Percentiles rank a stretch among this genome's conserved stretches.
phyloP scores from a whole-genome alignment of 2,888 invertebrate species.

The Geotrupes spiniger region DNA sequence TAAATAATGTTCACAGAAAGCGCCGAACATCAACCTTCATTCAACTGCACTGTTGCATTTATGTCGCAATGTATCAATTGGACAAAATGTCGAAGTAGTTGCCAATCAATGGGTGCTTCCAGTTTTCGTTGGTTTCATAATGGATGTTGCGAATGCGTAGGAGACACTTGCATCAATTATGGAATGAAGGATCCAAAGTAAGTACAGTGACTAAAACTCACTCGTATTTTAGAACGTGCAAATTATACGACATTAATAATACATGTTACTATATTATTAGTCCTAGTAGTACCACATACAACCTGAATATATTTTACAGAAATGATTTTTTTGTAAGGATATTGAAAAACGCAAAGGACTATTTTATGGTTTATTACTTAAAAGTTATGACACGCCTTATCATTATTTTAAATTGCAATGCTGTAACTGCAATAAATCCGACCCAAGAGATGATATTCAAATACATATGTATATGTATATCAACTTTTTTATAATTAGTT shows the following conservation, averaged over 20 bases:
- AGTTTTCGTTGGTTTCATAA: constrained; percentile 92
- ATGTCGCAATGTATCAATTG: constrained; percentile 86
- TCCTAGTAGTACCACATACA: too few relatives aligned
- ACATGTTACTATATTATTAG: too few relatives aligned
- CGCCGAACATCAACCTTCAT: constrained; percentile 49
- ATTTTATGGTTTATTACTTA: too few relatives aligned
- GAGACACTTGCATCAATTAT: constrained; percentile 83
- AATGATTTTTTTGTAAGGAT: too few relatives aligned
- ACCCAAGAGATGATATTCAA: too few relatives aligned
- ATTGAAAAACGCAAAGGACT: too few relatives aligned
- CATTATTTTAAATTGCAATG: too few relatives aligned
- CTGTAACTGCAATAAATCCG: too few relatives aligned
- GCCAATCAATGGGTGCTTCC: constrained; percentile 79
- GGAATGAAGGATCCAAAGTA: constrained; percentile 84
- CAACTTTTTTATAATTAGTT: too few relatives aligned
- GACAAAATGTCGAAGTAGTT: constrained; percentile 81
- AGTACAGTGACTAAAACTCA: constrained; percentile 13
- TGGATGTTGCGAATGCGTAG: constrained; percentile 92
- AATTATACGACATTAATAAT: background rate
- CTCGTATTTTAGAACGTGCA: background rate
- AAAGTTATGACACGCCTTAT: too few relatives aligned
- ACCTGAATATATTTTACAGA: too few relatives aligned
- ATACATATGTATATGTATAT: too few relatives aligned
- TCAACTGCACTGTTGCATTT: constrained; percentile 90
- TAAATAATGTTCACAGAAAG: constrained; percentile 63